Conservation (phyloP, 1,140 invertebrate species). For the Drosophila parvula region DNA sequence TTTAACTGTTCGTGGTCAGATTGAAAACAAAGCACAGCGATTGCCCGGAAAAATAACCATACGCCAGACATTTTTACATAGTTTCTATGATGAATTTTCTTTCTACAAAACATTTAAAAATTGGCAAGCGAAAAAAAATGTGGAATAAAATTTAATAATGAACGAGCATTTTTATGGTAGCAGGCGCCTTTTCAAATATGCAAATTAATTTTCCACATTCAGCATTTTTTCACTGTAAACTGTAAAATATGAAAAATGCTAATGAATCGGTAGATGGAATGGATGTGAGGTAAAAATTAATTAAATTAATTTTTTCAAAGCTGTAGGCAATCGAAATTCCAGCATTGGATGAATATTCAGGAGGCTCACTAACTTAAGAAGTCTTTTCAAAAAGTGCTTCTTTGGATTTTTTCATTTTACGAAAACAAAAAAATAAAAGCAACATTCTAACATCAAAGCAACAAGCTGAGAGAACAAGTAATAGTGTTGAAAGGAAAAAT, state of each 20-base stretch:
- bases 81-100: conserved; percentile 10
- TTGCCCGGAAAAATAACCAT: conserved; percentile 3
- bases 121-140: conserved; percentile 1
- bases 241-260: conserved; percentile 15
- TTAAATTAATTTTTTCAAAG: conserved; percentile 10
- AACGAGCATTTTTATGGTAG: conserved; percentile 26
- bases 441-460: conserved; percentile 22
- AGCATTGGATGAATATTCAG: neutral
- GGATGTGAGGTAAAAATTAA: conserved; percentile 5
- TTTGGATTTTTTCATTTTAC: neutral
- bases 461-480: neutral
- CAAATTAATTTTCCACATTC: conserved; percentile 28
- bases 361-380: neutral
- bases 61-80: neutral
- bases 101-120: conserved; percentile 1
- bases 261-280: neutral
- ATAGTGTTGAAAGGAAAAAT: conserved; percentile 18
- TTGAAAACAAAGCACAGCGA: conserved; percentile 15
- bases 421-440: neutral
- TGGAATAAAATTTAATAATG: conserved; percentile 26
- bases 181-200: conserved; percentile 20
- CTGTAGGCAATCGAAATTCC: neutral
- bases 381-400: neutral
- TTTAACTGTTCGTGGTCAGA: neutral
- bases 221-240: conserved; percentile 13